These are phyloP conservation scores for Geothlypis trichas DNA, from an alignment of 2,113 vertebrate species.

Conservation along the genomic window DNA sequence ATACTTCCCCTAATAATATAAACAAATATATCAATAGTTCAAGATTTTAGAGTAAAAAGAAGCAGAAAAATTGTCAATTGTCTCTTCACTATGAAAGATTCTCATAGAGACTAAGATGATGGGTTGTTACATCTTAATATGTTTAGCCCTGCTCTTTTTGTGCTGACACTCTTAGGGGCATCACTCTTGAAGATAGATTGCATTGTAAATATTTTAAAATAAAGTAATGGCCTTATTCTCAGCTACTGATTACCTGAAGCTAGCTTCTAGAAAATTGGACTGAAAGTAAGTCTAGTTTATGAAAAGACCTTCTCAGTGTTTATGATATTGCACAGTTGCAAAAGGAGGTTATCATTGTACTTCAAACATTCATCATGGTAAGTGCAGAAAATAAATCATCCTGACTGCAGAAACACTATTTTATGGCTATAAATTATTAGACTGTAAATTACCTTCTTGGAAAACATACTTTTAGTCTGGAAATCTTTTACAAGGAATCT, in stretches of 20 bases:
- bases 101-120: neutral
- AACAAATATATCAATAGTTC: neutral
- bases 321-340: neutral
- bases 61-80: neutral
- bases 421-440: constrained; percentile 20
- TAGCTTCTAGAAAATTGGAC: neutral
- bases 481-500: constrained; percentile 13
- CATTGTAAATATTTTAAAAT: constrained; percentile 19
- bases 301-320: neutral
- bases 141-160: neutral
- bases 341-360: neutral
- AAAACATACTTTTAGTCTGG: constrained; percentile 14
- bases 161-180: neutral
- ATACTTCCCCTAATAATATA: neutral
- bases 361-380: neutral
- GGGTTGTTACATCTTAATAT: neutral
- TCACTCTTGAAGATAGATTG: neutral
- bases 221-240: neutral
- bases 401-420: constrained; percentile 12
- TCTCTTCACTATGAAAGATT: neutral
- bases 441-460: neutral
- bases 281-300: neutral
- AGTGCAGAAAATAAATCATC: constrained; percentile 24
- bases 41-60: neutral
- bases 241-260: neutral